Evolutionary conservation across 1,140 invertebrate species (phyloP).

Genomic region (Zaprionus kolodkinae): DNA sequence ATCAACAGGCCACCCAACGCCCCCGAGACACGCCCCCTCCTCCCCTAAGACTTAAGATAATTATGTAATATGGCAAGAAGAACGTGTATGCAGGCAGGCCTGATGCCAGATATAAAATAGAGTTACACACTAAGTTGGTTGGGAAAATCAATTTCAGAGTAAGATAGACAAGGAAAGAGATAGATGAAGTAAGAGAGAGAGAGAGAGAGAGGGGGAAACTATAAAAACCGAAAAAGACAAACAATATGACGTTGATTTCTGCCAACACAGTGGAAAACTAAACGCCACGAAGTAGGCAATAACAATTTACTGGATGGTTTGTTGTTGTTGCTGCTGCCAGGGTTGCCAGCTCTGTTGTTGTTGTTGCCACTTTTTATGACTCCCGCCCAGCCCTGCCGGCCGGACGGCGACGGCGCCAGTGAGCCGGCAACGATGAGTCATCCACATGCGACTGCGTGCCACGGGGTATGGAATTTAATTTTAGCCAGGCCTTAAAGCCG

Average conservation of each 20-base stretch:
- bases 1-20: constrained; percentile 41
- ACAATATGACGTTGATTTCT: constrained; percentile 51
- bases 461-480: constrained; percentile 57
- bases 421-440: constrained; percentile 70
- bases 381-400: not conserved
- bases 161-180: not conserved
- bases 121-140: constrained; percentile 9
- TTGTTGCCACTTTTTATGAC: constrained; percentile 34
- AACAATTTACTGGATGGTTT: constrained; percentile 52
- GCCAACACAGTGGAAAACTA: constrained; percentile 29
- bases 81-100: constrained; percentile 19
- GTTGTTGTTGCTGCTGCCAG: constrained; percentile 7
- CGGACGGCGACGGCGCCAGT: constrained; percentile 55
- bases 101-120: constrained; percentile 1
- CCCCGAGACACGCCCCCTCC: not conserved
- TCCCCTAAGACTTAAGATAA: not conserved
- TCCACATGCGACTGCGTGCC: constrained; percentile 24
- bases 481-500: constrained; percentile 27
- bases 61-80: constrained; percentile 38
- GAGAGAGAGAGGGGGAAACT: not conserved
- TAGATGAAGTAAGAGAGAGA: not conserved
- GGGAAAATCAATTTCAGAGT: constrained; percentile 53
- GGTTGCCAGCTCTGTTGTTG: not conserved
- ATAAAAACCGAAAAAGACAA: constrained; percentile 42
- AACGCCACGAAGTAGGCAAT: constrained; percentile 57